phyloP scores from a whole-genome alignment of 2,797 vertebrate species.

The Sphenodon punctatus region DNA sequence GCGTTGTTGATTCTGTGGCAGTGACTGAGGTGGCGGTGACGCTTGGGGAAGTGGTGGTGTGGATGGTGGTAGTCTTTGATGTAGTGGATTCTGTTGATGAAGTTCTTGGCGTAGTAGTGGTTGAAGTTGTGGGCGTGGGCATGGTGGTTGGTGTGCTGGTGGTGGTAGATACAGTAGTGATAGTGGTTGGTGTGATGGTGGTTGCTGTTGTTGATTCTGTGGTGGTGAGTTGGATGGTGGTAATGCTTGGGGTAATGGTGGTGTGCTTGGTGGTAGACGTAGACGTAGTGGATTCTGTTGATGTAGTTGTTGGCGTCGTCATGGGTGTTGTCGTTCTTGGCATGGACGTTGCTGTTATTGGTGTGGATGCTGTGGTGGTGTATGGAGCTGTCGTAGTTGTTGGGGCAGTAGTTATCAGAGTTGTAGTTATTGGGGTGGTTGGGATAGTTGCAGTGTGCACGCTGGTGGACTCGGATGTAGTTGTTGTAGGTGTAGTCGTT shows the following conservation, averaged over 20 bases:
- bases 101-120: not conserved
- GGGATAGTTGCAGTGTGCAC: too few species aligned
- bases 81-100: too few species aligned
- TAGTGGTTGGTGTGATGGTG: too few species aligned
- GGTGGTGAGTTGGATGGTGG: too few species aligned
- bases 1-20: not conserved
- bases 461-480: too few species aligned
- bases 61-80: not conserved
- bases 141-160: not conserved
- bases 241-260: too few species aligned
- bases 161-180: too few species aligned
- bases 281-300: not conserved
- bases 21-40: too few species aligned
- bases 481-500: accelerated
- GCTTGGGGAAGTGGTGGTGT: not conserved
- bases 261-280: too few species aligned
- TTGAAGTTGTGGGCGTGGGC: not conserved
- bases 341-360: too few species aligned
- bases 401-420: not conserved
- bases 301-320: accelerated
- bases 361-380: not conserved
- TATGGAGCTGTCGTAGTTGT: not conserved
- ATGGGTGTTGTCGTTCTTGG: not conserved
- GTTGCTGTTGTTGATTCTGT: too few species aligned
- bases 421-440: not conserved